Evolutionary conservation across 2,888 invertebrate species (phyloP).

Genomic region (Lingula anatina): DNA sequence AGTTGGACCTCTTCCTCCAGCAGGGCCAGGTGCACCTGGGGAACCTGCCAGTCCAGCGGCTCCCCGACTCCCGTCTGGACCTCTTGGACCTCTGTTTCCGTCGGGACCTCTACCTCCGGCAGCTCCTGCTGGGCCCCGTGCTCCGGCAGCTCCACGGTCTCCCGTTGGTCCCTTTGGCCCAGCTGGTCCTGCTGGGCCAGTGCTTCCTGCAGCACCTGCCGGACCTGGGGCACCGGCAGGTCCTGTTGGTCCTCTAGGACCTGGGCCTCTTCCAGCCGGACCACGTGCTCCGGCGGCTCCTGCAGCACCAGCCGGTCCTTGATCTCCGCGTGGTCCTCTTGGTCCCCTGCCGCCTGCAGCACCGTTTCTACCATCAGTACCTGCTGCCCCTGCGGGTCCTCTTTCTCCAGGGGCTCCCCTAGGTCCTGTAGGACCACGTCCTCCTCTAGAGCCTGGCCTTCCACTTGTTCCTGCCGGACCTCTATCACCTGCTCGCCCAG

Average conservation of each 20-base stretch:
- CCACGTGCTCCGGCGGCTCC: constrained; percentile 36
- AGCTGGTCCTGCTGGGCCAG: no score
- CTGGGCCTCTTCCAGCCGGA: constrained; percentile 29
- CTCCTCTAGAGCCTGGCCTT: constrained; percentile 10
- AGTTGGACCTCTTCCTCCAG: no score
- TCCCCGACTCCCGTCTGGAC: no score
- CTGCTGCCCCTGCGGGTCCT: constrained; percentile 7
- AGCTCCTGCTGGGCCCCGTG: no score
- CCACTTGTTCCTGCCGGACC: background rate
- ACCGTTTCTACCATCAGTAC: no score
- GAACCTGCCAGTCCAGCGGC: no score
- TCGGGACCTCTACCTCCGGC: no score
- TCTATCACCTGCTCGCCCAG: constrained; percentile 59
- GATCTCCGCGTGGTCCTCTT: constrained; percentile 3
- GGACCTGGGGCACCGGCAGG: constrained; percentile 25
- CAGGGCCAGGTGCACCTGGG: no score
- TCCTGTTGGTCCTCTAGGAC: constrained; percentile 54
- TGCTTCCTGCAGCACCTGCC: no score
- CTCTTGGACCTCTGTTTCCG: no score
- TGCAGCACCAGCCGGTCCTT: constrained; percentile 57
- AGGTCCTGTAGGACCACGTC: background rate
- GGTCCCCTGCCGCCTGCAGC: background rate
- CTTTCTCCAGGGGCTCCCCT: constrained; percentile 22
- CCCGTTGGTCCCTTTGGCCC: constrained; percentile 17
- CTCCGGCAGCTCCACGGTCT: no score